These are phyloP conservation scores for Drosophila borealis DNA, from an alignment of 2,888 invertebrate genomes.

Conservation along the genomic window DNA sequence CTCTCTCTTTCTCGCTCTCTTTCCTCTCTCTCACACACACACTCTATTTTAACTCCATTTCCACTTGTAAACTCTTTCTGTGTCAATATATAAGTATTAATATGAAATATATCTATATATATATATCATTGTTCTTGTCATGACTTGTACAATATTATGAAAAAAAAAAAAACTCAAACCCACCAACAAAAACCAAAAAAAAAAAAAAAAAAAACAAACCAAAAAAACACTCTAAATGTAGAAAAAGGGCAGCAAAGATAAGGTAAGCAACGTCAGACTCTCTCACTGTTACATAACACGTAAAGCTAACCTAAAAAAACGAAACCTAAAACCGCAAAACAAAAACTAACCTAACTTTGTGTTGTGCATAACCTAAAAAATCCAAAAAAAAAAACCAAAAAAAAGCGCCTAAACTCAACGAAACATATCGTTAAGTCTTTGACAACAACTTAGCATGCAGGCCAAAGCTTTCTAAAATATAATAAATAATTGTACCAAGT, in stretches of 20 bases:
- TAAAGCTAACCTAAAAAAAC: conserved; percentile 41
- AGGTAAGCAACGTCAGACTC: conserved; percentile 87
- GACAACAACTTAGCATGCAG: conserved; percentile 45
- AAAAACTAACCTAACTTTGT: conserved; percentile 46
- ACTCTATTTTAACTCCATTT: conserved; percentile 3
- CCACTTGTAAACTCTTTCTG: conserved; percentile 52
- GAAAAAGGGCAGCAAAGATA: conserved; percentile 95
- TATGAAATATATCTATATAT: conserved; percentile 64
- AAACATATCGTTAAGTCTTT: conserved; percentile 42
- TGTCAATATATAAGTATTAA: conserved; percentile 68
- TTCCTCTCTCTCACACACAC: conserved; percentile 4
- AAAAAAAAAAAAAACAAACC: conserved; percentile 41
- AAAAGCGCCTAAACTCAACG: conserved; percentile 56
- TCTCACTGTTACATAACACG: conserved; percentile 53
- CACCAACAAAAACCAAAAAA: conserved; percentile 85
- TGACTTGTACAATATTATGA: conserved; percentile 71
- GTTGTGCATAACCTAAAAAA: conserved; percentile 44
- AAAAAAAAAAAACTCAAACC: conserved; percentile 71
- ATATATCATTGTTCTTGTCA: conserved; percentile 79
- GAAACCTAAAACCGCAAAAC: conserved; percentile 11
- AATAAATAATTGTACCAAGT: conserved; percentile 29
- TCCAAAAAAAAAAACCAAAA: conserved; percentile 16
- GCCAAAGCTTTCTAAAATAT: conserved; percentile 23
- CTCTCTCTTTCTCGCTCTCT: conserved; percentile 26
- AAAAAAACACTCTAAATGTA: conserved; percentile 83